Evolutionary conservation across 2,888 invertebrate genomes (phyloP).

Genomic region (Cynaeus angustus): DNA sequence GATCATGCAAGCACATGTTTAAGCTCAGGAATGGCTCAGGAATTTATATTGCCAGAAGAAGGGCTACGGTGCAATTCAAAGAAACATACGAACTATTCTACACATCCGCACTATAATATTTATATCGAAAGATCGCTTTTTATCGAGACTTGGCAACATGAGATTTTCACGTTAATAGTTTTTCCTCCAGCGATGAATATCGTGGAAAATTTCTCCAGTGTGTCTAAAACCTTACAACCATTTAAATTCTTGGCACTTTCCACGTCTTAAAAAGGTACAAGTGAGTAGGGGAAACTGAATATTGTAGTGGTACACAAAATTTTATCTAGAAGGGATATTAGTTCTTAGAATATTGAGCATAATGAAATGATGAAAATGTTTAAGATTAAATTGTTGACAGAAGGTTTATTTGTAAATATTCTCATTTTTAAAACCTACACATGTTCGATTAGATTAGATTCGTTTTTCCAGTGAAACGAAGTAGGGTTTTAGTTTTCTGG

Average conservation of each 20-base stretch:
- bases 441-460: conserved; percentile 14
- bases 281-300: no score
- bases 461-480: background rate
- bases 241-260: background rate
- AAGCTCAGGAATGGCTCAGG: background rate
- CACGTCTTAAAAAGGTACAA: conserved; percentile 1
- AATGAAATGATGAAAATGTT: no score
- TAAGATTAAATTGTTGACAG: no score
- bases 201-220: no score
- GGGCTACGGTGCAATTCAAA: background rate
- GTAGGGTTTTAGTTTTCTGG: background rate
- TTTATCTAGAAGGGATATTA: no score
- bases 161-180: background rate
- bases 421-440: no score
- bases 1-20: background rate
- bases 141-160: background rate
- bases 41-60: conserved; percentile 1
- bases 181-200: no score
- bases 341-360: no score
- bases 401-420: no score
- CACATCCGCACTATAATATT: background rate
- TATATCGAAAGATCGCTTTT: background rate
- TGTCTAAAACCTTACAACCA: no score
- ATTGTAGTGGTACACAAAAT: no score
- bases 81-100: background rate